Conservation (phyloP, 2,888 invertebrate species). For the Drosophila nr. perissopoda region DNA sequence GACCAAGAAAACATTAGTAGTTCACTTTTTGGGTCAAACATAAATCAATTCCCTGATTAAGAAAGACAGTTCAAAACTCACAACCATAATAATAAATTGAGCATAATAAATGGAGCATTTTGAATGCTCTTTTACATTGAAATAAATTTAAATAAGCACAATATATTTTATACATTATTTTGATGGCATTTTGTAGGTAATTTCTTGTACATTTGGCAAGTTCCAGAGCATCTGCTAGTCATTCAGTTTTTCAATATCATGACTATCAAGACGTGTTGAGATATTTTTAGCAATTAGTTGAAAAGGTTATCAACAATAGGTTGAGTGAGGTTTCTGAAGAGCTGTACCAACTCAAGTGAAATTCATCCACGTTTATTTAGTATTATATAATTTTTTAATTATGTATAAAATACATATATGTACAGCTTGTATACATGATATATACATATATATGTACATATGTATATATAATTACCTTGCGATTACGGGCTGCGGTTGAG, state of each 20-base stretch:
- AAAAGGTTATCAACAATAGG: slow-evolving; percentile 37
- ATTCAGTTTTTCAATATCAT: background rate
- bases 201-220: background rate
- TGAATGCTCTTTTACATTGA: background rate
- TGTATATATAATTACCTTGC: background rate
- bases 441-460: background rate
- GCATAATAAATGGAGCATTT: background rate
- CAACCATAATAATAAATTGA: background rate
- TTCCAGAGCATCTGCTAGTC: background rate
- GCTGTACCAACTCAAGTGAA: slow-evolving; percentile 7
- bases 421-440: background rate
- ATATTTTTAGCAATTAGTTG: slow-evolving; percentile 28
- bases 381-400: background rate
- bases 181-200: background rate
- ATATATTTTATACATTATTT: background rate
- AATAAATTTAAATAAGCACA: background rate
- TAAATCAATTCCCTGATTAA: background rate
- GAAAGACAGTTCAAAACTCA: background rate
- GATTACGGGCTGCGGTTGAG: slow-evolving; percentile 18
- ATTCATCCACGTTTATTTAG: background rate
- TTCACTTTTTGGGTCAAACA: background rate
- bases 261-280: background rate
- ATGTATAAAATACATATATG: background rate
- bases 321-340: slow-evolving; percentile 2
- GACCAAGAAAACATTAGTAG: background rate